These are phyloP conservation scores for Dynastes maya DNA, from an alignment of 2,888 invertebrate species.

Conservation along the genomic window DNA sequence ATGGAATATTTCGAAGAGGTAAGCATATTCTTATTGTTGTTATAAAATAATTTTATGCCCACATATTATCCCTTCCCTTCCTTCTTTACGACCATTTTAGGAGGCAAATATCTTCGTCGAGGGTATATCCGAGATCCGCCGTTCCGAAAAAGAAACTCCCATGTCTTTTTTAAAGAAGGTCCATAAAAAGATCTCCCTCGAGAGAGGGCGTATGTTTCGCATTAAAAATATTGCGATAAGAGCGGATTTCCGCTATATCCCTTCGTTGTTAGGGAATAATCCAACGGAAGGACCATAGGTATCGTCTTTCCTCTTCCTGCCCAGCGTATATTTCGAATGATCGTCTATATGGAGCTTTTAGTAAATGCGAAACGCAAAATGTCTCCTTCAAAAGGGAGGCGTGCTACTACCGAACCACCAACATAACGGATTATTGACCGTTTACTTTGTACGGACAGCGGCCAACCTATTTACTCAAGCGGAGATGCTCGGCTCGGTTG, in stretches of 20 bases:
- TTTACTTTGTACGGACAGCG: constrained; percentile 31
- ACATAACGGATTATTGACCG: constrained; percentile 32
- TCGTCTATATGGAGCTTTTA: no score
- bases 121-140: not conserved
- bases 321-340: not conserved
- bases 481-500: constrained; percentile 2
- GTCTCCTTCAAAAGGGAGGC: not conserved
- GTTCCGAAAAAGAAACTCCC: not conserved
- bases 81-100: constrained; percentile 2
- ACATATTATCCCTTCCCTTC: constrained; percentile 10
- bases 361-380: constrained; percentile 5
- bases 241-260: constrained; percentile 14
- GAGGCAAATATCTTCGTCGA: constrained; percentile 10
- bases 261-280: constrained; percentile 24
- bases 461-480: constrained; percentile 35
- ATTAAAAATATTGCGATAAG: constrained; percentile 29
- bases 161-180: constrained; percentile 22
- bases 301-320: not conserved
- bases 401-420: not conserved
- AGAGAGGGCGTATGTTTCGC: constrained; percentile 21
- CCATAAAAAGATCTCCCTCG: constrained; percentile 23
- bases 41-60: constrained; percentile 34
- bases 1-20: no score
- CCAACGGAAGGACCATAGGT: not conserved
- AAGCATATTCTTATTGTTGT: constrained; percentile 2